Conservation (phyloP, 2,888 invertebrate species). For the Himalopsyche anomala region DNA sequence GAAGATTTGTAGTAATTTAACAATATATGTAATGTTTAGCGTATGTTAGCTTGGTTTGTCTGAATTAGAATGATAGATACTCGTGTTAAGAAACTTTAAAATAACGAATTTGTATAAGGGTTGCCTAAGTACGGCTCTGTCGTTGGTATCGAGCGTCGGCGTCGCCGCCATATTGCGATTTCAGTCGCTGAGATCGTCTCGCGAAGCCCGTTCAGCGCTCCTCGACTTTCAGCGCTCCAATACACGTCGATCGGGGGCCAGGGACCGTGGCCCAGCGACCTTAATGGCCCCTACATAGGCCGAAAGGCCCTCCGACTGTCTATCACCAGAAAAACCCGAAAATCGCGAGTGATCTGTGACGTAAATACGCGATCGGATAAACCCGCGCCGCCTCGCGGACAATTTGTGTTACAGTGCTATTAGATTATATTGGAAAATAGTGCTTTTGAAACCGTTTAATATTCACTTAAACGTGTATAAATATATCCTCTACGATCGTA, state of each 20-base stretch:
- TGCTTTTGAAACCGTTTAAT: constrained; percentile 50
- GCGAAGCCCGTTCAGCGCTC: constrained; percentile 56
- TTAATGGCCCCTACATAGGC: constrained; percentile 50
- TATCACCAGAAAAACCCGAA: constrained; percentile 21
- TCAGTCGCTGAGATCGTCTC: constrained; percentile 52
- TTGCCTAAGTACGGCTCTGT: constrained; percentile 56
- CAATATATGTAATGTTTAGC: no score
- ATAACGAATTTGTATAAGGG: background rate
- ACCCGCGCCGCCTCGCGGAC: constrained; percentile 49
- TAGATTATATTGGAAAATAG: constrained; percentile 18
- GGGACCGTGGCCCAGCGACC: constrained; percentile 49
- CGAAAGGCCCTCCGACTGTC: constrained; percentile 52
- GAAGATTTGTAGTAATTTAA: no score
- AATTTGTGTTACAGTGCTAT: constrained; percentile 46
- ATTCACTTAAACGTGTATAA: constrained; percentile 41
- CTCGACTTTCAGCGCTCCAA: constrained; percentile 53
- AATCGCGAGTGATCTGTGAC: constrained; percentile 49
- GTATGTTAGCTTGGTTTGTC: no score
- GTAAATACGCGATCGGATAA: constrained; percentile 48
- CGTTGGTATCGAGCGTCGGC: constrained; percentile 64
- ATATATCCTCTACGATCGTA: constrained; percentile 45
- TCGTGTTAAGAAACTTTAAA: no score
- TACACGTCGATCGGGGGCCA: constrained; percentile 52
- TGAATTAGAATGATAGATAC: no score
- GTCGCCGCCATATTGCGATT: constrained; percentile 64